Evolutionary conservation across 2,888 invertebrate genomes (phyloP).

Genomic region (Automeris io): DNA sequence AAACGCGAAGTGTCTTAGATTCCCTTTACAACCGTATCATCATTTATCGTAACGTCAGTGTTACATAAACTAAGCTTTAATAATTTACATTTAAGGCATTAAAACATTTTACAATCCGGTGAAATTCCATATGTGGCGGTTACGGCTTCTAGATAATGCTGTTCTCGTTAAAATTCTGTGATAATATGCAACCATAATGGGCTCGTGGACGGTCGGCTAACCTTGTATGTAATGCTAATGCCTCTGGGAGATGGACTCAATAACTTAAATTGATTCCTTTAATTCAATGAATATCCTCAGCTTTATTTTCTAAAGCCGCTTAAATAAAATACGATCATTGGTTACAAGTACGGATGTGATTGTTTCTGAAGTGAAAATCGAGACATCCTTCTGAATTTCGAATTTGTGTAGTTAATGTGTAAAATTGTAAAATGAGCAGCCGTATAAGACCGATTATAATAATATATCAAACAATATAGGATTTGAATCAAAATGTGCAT

Average conservation of each 20-base stretch:
- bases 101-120: conserved; percentile 6
- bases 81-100: conserved; percentile 5
- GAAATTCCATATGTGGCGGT: conserved; percentile 6
- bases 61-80: background rate
- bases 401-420: too few relatives aligned
- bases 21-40: background rate
- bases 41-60: background rate
- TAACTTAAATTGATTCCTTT: too few relatives aligned
- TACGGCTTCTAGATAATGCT: conserved; percentile 5
- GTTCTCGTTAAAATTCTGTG: conserved; percentile 6
- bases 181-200: conserved; percentile 5
- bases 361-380: too few relatives aligned
- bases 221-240: conserved; percentile 5
- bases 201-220: conserved; percentile 1
- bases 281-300: background rate
- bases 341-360: too few relatives aligned
- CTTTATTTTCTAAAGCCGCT: background rate
- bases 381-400: too few relatives aligned
- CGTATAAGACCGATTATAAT: too few relatives aligned
- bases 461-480: too few relatives aligned
- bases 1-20: background rate
- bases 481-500: too few relatives aligned
- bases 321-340: too few relatives aligned
- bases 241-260: conserved; percentile 5
- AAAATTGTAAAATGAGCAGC: too few relatives aligned